Base-by-base conservation (phyloP, 2,113 vertebrate species). In the Galeopterus variegatus region DNA sequence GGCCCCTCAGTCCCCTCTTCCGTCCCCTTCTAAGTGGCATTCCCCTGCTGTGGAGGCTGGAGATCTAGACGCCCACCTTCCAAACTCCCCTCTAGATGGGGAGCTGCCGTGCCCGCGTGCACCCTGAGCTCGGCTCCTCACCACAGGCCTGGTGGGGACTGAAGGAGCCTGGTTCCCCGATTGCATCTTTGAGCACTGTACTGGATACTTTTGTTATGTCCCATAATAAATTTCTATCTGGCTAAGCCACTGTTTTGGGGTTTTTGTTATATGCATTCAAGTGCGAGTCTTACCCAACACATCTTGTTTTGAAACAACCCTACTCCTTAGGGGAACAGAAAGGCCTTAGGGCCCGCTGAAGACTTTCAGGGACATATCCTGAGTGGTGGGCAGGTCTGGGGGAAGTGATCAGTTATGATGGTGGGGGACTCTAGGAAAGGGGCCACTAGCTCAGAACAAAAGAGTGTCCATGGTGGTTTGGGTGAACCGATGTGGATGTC, bases 401-500 rank as follows among this genome's bases (percentile, higher is more conserved):
- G 70, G 67, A 64, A 50, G 45, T 50, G 9, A 48, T 4, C 41
- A 56, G 69, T 56, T 19, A 28, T 10, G 18, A 15, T 24, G 26
- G 28, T n/a, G n/a, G 12, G 14, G 28, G 31, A 48, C 13, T 15
- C 10, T 11, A 60, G 9, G 31, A 13, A n/a, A 41, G 8, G 19
- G 12, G 3, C 14, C 15, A 4, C 1, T 0, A 13, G 19, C 15
- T 6, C 9, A 9, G 31, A n/a, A 33, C 4, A n/a, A 14, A 4
- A 28, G 13, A 0, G 2, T 48, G 17, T 52, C 36, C 4, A 31
- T 3, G 21, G 31, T 0, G 3, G 26, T 45, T 60, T 75, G 7
- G 8, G 33, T 3, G 9, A 31, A 67, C 28, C 15, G 33, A 26
- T 60, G 23, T 41, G 41, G 41, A 41, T 41, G 41, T 41, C 41